Evolutionary conservation across 1,140 invertebrate genomes (phyloP).

Genomic region (Sycophaga agraensis): DNA sequence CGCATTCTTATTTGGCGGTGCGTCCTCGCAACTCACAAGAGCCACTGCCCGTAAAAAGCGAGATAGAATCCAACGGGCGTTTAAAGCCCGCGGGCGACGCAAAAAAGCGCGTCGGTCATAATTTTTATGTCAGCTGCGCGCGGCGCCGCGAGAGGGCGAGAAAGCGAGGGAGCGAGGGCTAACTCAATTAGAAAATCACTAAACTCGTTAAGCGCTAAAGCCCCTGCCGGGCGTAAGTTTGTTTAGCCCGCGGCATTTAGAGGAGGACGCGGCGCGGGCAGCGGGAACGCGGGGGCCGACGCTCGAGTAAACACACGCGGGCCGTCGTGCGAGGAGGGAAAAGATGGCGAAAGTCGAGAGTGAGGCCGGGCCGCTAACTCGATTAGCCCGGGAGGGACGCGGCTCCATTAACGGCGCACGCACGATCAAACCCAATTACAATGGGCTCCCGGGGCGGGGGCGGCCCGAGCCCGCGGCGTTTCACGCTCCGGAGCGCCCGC

Average conservation of each 20-base stretch:
- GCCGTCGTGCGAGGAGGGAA: background rate
- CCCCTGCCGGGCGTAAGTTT: slow-evolving; percentile 18
- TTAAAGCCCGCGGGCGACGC: no score
- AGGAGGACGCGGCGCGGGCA: background rate
- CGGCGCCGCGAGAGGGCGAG: background rate
- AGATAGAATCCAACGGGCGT: no score
- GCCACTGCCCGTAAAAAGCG: no score
- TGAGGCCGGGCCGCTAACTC: slow-evolving; percentile 2
- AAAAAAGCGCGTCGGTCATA: no score
- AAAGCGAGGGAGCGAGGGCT: background rate
- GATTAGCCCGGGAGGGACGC: background rate
- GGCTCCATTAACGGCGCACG: slow-evolving; percentile 18
- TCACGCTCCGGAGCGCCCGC: no score
- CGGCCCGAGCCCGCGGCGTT: background rate
- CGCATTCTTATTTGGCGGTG: no score
- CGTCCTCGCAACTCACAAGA: no score
- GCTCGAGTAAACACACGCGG: slow-evolving; percentile 3
- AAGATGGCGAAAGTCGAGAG: background rate
- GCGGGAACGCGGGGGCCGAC: no score
- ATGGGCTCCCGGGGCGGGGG: background rate
- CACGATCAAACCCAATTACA: slow-evolving; percentile 25
- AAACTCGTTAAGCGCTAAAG: slow-evolving; percentile 29
- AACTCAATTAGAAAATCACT: slow-evolving; percentile 31
- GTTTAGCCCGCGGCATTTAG: slow-evolving; percentile 23
- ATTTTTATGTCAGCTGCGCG: no score